phyloP scores from a whole-genome alignment of 1,140 invertebrate genomes.

The Protaetia brevitarsis region DNA sequence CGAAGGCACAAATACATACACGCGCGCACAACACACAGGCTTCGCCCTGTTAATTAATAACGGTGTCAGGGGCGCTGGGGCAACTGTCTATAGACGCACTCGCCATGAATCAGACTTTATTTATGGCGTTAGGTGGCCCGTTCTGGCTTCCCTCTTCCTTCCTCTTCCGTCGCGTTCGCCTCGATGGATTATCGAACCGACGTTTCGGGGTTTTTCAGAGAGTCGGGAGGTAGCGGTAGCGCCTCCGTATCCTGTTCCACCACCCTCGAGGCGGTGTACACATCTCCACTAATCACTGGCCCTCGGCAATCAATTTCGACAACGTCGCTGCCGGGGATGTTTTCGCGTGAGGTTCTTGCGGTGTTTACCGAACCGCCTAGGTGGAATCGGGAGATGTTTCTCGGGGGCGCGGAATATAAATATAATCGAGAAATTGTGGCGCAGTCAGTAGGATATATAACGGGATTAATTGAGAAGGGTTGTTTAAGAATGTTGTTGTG shows the following conservation, averaged over 20 bases:
- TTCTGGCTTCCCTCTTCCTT: conserved; percentile 19
- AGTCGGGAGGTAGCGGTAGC: too few species aligned
- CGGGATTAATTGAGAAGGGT: too few species aligned
- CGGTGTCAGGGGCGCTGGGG: conserved; percentile 30
- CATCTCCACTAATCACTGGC: conserved; percentile 5
- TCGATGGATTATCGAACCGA: conserved; percentile 13
- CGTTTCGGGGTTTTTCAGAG: conserved; percentile 10
- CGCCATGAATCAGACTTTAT: conserved; percentile 33
- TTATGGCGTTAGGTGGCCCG: conserved; percentile 28
- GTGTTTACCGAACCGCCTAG: too few species aligned
- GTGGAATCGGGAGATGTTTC: too few species aligned
- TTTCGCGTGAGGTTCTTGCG: too few species aligned
- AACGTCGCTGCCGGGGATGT: neutral
- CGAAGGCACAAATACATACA: too few species aligned
- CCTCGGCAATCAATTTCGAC: conserved; percentile 4
- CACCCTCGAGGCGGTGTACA: neutral
- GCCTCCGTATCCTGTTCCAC: neutral
- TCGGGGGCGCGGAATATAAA: too few species aligned
- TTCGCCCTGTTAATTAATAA: conserved; percentile 35
- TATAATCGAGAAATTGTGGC: too few species aligned
- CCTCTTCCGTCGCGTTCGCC: conserved; percentile 23
- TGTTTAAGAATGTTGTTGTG: too few species aligned
- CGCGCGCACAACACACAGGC: conserved; percentile 5
- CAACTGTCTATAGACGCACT: conserved; percentile 31
- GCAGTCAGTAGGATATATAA: too few species aligned